Percentiles rank a stretch among this genome's conserved stretches.
phyloP scores from a whole-genome alignment of 2,113 vertebrate species.

The Okapia johnstoni region DNA sequence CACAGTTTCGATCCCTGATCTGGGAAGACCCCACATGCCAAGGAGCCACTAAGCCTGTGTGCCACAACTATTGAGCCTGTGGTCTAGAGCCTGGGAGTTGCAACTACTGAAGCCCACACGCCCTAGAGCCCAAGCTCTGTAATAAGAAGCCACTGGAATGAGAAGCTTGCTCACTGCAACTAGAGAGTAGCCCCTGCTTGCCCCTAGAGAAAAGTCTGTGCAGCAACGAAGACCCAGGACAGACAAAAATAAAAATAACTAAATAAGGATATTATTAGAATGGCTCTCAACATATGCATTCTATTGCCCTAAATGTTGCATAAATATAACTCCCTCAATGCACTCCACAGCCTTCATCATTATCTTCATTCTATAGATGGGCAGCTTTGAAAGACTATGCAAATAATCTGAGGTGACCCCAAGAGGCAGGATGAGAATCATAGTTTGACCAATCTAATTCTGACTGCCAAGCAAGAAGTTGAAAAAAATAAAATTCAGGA shows the following conservation, averaged over 20 bases:
- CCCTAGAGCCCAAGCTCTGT: background rate
- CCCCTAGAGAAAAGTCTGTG: background rate
- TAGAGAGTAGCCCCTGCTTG: background rate
- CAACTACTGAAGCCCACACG: rapidly evolving
- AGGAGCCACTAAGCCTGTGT: rapidly evolving
- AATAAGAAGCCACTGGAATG: background rate
- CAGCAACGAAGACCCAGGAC: background rate
- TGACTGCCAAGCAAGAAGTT: background rate
- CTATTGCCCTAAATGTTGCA: background rate
- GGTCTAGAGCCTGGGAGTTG: background rate
- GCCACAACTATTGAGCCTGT: background rate
- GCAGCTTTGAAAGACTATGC: background rate
- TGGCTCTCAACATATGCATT: background rate
- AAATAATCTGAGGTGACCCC: background rate
- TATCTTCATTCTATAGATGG: background rate
- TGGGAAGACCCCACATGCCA: background rate
- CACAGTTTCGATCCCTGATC: background rate
- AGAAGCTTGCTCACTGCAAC: background rate
- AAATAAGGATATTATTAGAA: background rate
- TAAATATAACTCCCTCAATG: background rate
- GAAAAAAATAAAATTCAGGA: background rate
- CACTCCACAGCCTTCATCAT: background rate
- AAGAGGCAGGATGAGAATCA: background rate
- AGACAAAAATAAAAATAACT: background rate
- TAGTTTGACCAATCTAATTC: background rate